Percentiles rank a stretch among this genome's conserved stretches.
phyloP scores from a whole-genome alignment of 2,113 vertebrate genomes.

The Ammodytes marinus region DNA sequence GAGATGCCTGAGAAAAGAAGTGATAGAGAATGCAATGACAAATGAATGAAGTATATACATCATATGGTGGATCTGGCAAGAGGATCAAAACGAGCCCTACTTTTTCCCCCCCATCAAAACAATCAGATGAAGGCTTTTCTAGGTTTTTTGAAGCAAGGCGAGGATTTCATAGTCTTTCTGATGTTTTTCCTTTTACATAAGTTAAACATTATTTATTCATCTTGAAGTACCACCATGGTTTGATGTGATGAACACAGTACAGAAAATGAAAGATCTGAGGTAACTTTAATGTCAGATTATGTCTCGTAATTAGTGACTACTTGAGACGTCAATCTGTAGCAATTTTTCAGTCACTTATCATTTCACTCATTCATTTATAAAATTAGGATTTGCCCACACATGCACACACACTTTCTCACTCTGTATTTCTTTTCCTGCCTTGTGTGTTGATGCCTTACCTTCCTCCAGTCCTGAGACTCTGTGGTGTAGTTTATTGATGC shows the following conservation, averaged over 20 bases:
- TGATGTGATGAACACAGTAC: conserved; percentile 39
- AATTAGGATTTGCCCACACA: neutral
- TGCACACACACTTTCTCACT: neutral
- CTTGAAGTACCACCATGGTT: conserved; percentile 16
- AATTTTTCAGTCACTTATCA: conserved; percentile 1
- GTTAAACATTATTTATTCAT: conserved; percentile 61
- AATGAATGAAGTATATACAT: neutral
- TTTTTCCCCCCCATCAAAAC: conserved; percentile 20
- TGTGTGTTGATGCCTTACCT: conserved; percentile 78
- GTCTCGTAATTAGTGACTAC: conserved; percentile 19
- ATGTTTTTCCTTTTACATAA: conserved; percentile 41
- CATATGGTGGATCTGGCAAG: neutral
- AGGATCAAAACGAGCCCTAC: conserved; percentile 25
- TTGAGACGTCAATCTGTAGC: neutral
- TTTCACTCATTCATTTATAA: neutral
- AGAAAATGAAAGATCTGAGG: conserved; percentile 36
- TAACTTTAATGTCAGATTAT: conserved; percentile 7
- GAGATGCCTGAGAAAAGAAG: conserved; percentile 50
- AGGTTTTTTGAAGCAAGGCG: conserved; percentile 4
- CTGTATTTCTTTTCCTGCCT: neutral
- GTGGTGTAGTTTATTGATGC: conserved; percentile 89
- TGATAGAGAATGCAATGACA: neutral
- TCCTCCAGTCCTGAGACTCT: conserved; percentile 91
- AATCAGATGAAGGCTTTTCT: conserved; percentile 28
- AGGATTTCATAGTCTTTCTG: conserved; percentile 44